Percentiles rank a stretch among this genome's conserved stretches.
Evolutionary conservation across 1,140 invertebrate species (phyloP).

Genomic region (Diorhabda sublineata): DNA sequence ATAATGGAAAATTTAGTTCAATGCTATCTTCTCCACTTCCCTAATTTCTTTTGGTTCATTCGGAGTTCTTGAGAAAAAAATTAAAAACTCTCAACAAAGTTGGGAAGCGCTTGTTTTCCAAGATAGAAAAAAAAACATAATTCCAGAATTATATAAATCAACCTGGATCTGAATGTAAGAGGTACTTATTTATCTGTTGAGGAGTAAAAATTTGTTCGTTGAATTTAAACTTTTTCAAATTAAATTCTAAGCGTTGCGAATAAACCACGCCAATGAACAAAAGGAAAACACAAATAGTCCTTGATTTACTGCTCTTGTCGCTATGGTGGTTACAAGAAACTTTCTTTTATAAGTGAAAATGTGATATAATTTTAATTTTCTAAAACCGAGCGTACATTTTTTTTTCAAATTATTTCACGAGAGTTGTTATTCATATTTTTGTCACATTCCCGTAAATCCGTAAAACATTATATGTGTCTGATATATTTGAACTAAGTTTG

Average conservation of each 20-base stretch:
- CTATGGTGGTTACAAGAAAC: too few relatives aligned
- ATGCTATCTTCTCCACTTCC: not conserved
- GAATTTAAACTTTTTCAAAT: constrained; percentile 12
- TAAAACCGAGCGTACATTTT: too few relatives aligned
- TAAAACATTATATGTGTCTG: too few relatives aligned
- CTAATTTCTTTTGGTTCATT: constrained; percentile 4
- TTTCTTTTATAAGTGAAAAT: too few relatives aligned
- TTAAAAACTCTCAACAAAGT: constrained; percentile 6
- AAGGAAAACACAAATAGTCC: too few relatives aligned
- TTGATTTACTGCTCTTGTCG: too few relatives aligned
- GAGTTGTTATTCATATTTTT: too few relatives aligned
- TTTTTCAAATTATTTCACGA: too few relatives aligned
- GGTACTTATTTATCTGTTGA: constrained; percentile 4
- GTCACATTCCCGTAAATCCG: too few relatives aligned
- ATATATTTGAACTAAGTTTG: too few relatives aligned
- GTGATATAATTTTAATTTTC: too few relatives aligned
- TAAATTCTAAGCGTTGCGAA: constrained; percentile 7
- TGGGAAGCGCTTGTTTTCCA: not conserved
- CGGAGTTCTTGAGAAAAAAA: not conserved
- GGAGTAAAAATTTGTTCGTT: constrained; percentile 3
- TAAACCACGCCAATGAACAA: too few relatives aligned
- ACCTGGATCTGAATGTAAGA: constrained; percentile 1
- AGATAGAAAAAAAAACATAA: constrained; percentile 3
- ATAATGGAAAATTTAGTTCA: not conserved
- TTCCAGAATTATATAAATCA: not conserved